Conservation (phyloP, 2,888 invertebrate genomes). For the Nymphalis polychloros region DNA sequence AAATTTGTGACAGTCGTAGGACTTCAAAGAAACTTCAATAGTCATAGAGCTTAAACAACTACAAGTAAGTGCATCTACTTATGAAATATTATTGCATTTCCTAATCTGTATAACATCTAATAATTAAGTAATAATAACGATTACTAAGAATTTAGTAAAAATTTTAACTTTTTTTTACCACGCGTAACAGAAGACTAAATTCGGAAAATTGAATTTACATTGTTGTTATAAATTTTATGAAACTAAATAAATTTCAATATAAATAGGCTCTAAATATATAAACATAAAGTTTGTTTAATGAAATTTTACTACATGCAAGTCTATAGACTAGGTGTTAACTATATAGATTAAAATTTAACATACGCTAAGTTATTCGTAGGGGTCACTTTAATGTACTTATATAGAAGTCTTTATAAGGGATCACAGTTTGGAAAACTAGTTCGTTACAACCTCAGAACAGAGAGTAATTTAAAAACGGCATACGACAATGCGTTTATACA, state of each 20-base stretch:
- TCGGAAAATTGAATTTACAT: neutral
- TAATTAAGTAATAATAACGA: constrained; percentile 52
- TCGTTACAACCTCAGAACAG: constrained; percentile 52
- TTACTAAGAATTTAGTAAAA: constrained; percentile 22
- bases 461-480: constrained; percentile 16
- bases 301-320: constrained; percentile 37
- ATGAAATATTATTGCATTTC: constrained; percentile 77
- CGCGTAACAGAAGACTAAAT: neutral
- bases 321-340: constrained; percentile 42
- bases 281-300: constrained; percentile 1
- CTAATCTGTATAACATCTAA: constrained; percentile 67
- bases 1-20: constrained; percentile 18
- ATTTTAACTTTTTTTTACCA: constrained; percentile 1
- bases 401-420: constrained; percentile 81
- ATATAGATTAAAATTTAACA: constrained; percentile 40
- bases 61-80: constrained; percentile 75
- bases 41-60: constrained; percentile 42
- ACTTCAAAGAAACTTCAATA: constrained; percentile 15
- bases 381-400: constrained; percentile 66
- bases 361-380: constrained; percentile 46
- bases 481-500: neutral
- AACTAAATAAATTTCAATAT: neutral
- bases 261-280: neutral
- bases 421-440: constrained; percentile 81
- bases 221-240: neutral